A percentile compares a stretch with the other conserved stretches of the same genome.
Evolutionary conservation across 2,888 invertebrate species (phyloP).

Genomic region (Oscheius onirici): DNA sequence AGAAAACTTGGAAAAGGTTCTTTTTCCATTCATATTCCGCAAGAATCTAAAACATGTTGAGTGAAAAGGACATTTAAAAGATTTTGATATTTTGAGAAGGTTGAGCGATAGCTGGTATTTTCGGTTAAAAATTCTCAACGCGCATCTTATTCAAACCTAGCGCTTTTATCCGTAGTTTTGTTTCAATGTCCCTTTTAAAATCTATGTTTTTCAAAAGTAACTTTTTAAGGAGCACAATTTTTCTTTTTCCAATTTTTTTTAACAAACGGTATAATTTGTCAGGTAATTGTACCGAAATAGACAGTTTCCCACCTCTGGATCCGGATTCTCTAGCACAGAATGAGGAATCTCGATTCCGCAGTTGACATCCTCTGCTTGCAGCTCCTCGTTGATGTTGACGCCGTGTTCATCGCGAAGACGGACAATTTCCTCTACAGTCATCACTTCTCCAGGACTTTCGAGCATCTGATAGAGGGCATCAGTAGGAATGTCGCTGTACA

Average conservation of each 20-base stretch:
- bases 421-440: neutral
- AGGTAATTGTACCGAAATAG: too few relatives aligned
- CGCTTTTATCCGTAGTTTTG: too few relatives aligned
- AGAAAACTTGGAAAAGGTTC: neutral
- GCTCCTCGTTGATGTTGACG: conserved; percentile 3
- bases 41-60: neutral
- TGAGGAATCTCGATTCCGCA: conserved; percentile 7
- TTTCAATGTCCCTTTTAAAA: neutral
- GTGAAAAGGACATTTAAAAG: too few relatives aligned
- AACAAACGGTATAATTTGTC: too few relatives aligned
- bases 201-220: too few relatives aligned
- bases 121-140: too few relatives aligned
- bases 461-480: neutral
- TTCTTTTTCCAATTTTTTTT: too few relatives aligned
- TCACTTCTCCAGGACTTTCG: neutral
- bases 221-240: too few relatives aligned
- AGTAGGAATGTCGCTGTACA: neutral
- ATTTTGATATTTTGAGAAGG: too few relatives aligned
- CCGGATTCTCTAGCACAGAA: neutral
- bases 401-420: neutral
- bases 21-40: conserved; percentile 7
- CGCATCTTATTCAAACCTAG: too few relatives aligned
- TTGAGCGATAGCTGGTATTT: too few relatives aligned
- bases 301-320: neutral
- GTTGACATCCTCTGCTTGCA: neutral